Conservation (phyloP, 2,888 invertebrate genomes). For the Erebia palarica region DNA sequence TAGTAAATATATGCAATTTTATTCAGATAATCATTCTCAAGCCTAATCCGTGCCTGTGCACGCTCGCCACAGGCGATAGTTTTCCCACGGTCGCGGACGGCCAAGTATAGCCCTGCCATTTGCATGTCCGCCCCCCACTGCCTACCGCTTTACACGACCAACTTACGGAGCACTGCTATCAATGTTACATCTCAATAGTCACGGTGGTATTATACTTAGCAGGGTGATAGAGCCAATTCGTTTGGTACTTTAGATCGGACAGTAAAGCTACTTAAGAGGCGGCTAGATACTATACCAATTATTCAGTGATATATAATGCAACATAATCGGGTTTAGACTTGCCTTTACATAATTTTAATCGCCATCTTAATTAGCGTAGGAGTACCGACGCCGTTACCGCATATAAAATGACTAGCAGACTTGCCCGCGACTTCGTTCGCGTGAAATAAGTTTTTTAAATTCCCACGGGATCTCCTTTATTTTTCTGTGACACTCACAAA, state of each 20-base stretch:
- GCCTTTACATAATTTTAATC: constrained; percentile 4
- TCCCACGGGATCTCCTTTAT: no score
- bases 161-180: constrained; percentile 46
- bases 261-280: constrained; percentile 37
- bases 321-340: constrained; percentile 7
- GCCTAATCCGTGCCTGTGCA: constrained; percentile 60
- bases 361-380: background rate
- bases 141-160: constrained; percentile 73
- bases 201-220: constrained; percentile 47
- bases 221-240: constrained; percentile 46
- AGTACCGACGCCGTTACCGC: no score
- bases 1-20: background rate
- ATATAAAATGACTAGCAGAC: no score
- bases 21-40: constrained; percentile 7
- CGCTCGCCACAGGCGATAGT: constrained; percentile 81
- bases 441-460: no score
- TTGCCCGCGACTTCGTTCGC: no score
- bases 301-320: constrained; percentile 35
- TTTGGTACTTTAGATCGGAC: constrained; percentile 43
- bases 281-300: constrained; percentile 37
- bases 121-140: constrained; percentile 75
- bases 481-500: no score
- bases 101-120: constrained; percentile 78
- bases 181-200: constrained; percentile 33
- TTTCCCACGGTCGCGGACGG: constrained; percentile 80